phyloP scores from a whole-genome alignment of 2,888 invertebrate genomes.

The Lasioglossum marginatum region DNA sequence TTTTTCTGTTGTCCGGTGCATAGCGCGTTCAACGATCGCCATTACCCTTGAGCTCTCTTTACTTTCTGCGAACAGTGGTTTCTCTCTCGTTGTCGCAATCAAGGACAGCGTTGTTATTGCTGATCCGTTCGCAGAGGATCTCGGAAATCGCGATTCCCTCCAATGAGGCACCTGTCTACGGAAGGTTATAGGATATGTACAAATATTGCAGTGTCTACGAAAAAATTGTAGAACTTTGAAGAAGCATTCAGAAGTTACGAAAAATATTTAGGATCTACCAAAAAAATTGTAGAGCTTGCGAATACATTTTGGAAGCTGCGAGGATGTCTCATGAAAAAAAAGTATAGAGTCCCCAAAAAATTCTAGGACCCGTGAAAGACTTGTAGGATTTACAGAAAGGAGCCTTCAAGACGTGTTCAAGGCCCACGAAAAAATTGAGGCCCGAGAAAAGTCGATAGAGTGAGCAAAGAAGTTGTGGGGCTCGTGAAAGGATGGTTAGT shows the following conservation, averaged over 20 bases:
- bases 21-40: neutral
- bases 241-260: neutral
- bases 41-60: conserved; percentile 10
- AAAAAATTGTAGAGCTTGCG: neutral
- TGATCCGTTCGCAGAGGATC: neutral
- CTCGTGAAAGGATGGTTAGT: neutral
- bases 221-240: neutral
- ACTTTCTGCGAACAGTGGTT: conserved; percentile 2
- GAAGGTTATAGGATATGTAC: neutral
- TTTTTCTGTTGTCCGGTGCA: neutral
- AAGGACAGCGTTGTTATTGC: neutral
- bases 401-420: no score
- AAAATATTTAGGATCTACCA: neutral
- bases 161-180: neutral
- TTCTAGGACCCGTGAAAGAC: neutral
- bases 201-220: neutral
- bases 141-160: neutral
- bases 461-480: neutral
- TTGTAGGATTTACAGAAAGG: neutral
- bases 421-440: no score
- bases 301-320: neutral
- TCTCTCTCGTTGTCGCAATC: conserved; percentile 3
- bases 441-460: neutral
- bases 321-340: neutral
- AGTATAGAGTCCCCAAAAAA: neutral